Conservation (phyloP, 92 coral and sea anemone genomes). For the Virgularia gustaviana region DNA sequence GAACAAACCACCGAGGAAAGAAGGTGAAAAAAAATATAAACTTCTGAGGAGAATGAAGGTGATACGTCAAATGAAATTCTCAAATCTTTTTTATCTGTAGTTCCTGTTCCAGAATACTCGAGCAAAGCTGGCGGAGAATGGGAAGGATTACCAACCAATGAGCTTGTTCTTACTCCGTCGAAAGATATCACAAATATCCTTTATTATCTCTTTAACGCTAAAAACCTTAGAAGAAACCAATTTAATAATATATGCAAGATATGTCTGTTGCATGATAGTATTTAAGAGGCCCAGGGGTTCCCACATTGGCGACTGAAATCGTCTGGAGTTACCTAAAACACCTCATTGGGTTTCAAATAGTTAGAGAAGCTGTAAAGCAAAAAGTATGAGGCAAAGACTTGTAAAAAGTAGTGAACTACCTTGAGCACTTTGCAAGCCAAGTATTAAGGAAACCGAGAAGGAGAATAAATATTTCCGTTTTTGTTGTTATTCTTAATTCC, state of each 20-base stretch:
- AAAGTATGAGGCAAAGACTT: no score
- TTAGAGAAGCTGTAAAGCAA: no score
- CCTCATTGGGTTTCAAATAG: no score
- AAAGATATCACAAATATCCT: conserved; percentile 81
- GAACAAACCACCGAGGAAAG: conserved; percentile 72
- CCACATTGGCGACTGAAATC: not conserved
- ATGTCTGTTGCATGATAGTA: no score
- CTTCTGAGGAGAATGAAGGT: no score
- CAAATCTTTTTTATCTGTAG: not conserved
- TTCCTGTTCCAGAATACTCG: conserved; percentile 22
- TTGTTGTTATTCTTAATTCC: conserved; percentile 51
- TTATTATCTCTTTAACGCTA: no score
- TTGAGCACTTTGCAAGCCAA: no score
- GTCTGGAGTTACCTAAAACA: not conserved
- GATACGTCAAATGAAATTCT: no score
- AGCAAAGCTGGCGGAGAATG: conserved; percentile 71
- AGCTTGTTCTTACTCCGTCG: conserved; percentile 59
- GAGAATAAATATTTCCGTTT: not conserved
- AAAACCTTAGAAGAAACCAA: not conserved
- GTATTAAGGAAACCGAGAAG: no score
- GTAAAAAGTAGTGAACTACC: no score
- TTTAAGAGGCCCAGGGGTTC: no score
- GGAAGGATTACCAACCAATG: conserved; percentile 95
- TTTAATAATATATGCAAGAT: not conserved
- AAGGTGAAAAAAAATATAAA: conserved; percentile 57